These are phyloP conservation scores for Hymenopus coronatus DNA, from an alignment of 2,888 invertebrate species.

Conservation along the genomic window DNA sequence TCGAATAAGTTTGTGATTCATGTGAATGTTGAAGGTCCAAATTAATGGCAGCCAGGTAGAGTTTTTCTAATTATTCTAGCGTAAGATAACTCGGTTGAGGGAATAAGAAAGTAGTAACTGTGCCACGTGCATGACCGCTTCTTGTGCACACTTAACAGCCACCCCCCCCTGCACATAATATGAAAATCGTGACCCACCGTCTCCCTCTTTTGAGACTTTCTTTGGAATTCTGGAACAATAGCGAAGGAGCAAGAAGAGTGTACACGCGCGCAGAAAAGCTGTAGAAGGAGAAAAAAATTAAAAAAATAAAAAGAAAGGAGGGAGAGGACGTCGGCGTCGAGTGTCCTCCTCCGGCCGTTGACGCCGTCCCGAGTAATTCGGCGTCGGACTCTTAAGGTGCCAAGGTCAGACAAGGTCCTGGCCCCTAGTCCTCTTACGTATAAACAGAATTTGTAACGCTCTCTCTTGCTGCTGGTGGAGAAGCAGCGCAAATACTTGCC, in stretches of 20 bases:
- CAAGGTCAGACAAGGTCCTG: not conserved
- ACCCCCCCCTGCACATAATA: not conserved
- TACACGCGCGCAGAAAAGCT: not conserved
- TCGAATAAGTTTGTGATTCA: no score
- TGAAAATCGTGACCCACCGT: not conserved
- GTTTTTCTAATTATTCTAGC: no score
- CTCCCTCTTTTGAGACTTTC: not conserved
- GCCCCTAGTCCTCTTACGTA: no score
- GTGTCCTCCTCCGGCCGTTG: not conserved
- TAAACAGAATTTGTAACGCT: no score
- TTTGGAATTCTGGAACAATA: not conserved
- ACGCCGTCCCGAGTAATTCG: not conserved
- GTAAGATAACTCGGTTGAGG: no score
- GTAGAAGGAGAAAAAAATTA: not conserved
- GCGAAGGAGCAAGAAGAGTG: not conserved
- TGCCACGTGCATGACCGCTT: not conserved
- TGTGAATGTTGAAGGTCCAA: no score
- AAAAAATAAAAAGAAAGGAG: not conserved
- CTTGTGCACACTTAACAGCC: not conserved
- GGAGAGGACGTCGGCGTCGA: not conserved
- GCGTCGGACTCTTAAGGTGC: not conserved
- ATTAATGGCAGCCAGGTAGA: no score
- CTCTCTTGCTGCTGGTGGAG: no score
- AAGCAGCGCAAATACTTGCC: no score
- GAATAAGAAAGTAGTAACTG: no score